Evolutionary conservation across 2,113 vertebrate genomes (phyloP), one percentile per base, ranked within the genome.

Genomic region (Saccopteryx leptura): DNA sequence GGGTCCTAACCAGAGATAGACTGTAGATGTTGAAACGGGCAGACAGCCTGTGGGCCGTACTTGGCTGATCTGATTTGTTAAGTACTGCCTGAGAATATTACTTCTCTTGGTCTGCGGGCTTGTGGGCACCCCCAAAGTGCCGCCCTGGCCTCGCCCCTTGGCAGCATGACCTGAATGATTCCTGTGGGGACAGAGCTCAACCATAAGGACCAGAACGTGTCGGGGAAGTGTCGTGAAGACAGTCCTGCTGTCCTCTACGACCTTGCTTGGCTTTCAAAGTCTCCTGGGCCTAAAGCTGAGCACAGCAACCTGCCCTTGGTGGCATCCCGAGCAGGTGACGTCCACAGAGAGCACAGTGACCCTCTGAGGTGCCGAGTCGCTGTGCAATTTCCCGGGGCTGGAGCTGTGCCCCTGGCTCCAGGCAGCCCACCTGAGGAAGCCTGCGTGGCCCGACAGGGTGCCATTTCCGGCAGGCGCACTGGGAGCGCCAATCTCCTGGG

Each of bases 391-490:
- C 24, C 52, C 63, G 31, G 12, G 79, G 48, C 56, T 21, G 5
- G 6, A 52, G 31, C 74, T 9, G 9, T 26, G 63, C 6, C 48
- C 17, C 21, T 21, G 18, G 56, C 54, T 65, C 17, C 7, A 28
- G 18, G 12, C 66, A 26, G 54, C 9, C 68, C 69, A 14, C 2
- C 7, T 1, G 21, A 74, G 33, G 56, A 21, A 79, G 48, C 28
- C 33, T 7, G 18, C 46, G 19, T 52, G n/a, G 9, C 46, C 69
- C 83, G 7, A 19, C 58, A 24, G 2, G 63, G 31, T 4, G 10
- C 4, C 17, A 1, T n/a, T 28, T 15, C 33, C 19, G 17, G 5
- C 5, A 79, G n/a, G 7, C 15, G 6, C 7, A 48, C 50, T 2
- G 21, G 66, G 19, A 39, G 31, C 8, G 58, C n/a, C 0, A 1